These are phyloP conservation scores for Paralinhomoeus sp. DNA, from an alignment of 2,888 invertebrate species.

Conservation along the genomic window DNA sequence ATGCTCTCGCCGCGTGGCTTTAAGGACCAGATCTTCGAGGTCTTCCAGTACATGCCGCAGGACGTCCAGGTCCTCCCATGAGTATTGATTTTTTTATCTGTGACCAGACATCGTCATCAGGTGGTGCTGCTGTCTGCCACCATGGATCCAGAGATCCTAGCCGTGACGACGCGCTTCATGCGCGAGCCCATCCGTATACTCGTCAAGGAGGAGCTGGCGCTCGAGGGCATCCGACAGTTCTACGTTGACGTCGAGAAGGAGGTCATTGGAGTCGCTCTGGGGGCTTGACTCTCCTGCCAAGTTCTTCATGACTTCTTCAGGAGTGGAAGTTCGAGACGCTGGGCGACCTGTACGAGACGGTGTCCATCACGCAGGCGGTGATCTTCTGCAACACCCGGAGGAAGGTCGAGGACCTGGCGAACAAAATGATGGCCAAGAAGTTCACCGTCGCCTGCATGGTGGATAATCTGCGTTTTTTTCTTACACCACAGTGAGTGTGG, in stretches of 20 bases:
- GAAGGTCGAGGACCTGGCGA: conserved; percentile 80
- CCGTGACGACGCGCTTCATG: conserved; percentile 94
- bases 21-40: conserved; percentile 98
- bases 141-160: conserved; percentile 90
- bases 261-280: too few species aligned
- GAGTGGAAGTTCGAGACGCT: conserved; percentile 46
- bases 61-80: conserved; percentile 67
- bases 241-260: conserved; percentile 77
- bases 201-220: conserved; percentile 80
- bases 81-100: too few species aligned
- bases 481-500: too few species aligned
- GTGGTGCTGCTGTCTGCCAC: conserved; percentile 89
- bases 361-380: conserved; percentile 96
- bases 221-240: too few species aligned
- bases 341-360: conserved; percentile 90
- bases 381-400: conserved; percentile 98
- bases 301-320: too few species aligned
- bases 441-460: conserved; percentile 92
- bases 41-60: conserved; percentile 67
- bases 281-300: too few species aligned
- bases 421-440: conserved; percentile 74
- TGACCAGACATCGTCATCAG: conserved; percentile 19
- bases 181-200: conserved; percentile 81
- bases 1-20: conserved; percentile 98
- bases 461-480: too few species aligned